Base-by-base conservation (phyloP, 2,888 invertebrate genomes). In the Mimachlamys varia region DNA sequence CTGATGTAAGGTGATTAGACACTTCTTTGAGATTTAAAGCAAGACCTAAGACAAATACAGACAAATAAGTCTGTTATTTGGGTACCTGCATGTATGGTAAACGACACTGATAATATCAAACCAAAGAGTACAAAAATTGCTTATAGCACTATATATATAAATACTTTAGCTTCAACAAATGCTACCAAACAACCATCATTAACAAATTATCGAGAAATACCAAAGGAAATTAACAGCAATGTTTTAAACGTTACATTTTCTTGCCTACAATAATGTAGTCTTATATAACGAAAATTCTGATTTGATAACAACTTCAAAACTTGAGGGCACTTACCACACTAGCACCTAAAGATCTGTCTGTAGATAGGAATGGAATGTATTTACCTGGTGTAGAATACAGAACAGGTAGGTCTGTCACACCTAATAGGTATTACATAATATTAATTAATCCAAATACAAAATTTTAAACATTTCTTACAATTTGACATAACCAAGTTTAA, bases 341-440 rank as follows among this genome's bases (percentile, higher is more conserved):
- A 76, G 76, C 76, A 33, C 76, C 33, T 27, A 27, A 33, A 76
- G 76, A 76, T 76, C 12, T 76, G 22, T 62, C 62, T 62, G 22
- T 76, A 33, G 76, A 76, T 76, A 76, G 27, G 76, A 76, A 76
- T 33, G 76, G 76, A 76, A 76, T 76, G 76, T 76, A 33, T n/a
- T n/a, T 5, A 27, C 76, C 33, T 76, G 13, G 10, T 33, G 3
- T 1, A 10, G 15, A 0, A 76, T 27, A 76, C 76, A 76, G 27
- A 13, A 76, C 76, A 76, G 76, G 76, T 76, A 2, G 7, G 53
- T 10, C 53, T 53, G 33, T 76, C 33, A 76, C 33, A 76, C 33
- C 76, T 76, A 10, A 33, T 0, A 33, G 33, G 12, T 12, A 22
- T 76, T 76, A 76, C 33, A 76, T 76, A 76, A 76, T 76, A 33